phyloP scores from a whole-genome alignment of 2,888 invertebrate species.

The Lepidochitona cinerea region DNA sequence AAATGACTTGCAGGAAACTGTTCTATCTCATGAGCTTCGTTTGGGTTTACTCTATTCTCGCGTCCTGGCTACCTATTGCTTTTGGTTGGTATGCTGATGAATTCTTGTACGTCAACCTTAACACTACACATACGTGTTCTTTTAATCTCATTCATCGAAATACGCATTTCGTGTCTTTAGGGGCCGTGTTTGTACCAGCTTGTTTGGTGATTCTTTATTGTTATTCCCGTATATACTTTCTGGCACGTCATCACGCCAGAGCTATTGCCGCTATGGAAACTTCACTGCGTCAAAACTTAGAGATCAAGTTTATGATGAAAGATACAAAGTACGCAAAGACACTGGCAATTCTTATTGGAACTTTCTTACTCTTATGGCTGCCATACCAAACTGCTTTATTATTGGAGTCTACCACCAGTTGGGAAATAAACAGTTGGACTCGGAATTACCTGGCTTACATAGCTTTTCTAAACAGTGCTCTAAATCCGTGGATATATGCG shows the following conservation, averaged over 20 bases:
- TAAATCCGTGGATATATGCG: slow-evolving; percentile 79
- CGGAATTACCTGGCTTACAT: slow-evolving; percentile 76
- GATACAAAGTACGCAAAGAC: slow-evolving; percentile 77
- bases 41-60: slow-evolving; percentile 76
- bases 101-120: slow-evolving; percentile 12
- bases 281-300: slow-evolving; percentile 71
- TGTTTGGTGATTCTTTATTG: slow-evolving; percentile 75
- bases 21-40: slow-evolving; percentile 75
- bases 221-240: slow-evolving; percentile 78
- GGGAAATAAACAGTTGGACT: slow-evolving; percentile 74
- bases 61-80: slow-evolving; percentile 75
- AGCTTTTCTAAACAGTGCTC: slow-evolving; percentile 75
- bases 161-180: slow-evolving; percentile 75
- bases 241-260: slow-evolving; percentile 77
- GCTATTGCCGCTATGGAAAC: slow-evolving; percentile 78
- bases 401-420: slow-evolving; percentile 51
- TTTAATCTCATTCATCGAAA: slow-evolving; percentile 73
- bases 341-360: slow-evolving; percentile 77
- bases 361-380: slow-evolving; percentile 77
- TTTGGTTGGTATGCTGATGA: slow-evolving; percentile 64
- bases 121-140: slow-evolving; percentile 29
- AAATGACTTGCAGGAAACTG: slow-evolving; percentile 77
- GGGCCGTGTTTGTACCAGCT: slow-evolving; percentile 77
- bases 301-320: slow-evolving; percentile 45
- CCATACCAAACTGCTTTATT: slow-evolving; percentile 75